Conservation (phyloP, 2,113 vertebrate genomes). For the Platysternon megacephalum region DNA sequence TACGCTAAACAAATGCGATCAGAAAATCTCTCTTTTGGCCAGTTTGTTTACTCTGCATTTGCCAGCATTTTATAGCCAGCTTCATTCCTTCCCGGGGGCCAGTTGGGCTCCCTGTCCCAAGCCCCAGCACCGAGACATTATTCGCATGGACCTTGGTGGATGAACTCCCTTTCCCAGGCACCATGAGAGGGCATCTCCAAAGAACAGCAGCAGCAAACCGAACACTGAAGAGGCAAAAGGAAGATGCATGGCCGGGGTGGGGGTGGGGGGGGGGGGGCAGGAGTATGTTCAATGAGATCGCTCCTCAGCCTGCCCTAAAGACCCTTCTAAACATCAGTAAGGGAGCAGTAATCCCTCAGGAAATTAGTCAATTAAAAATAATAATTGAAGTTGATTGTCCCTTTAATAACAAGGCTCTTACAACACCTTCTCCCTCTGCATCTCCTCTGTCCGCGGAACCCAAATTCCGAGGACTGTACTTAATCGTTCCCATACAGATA, state of each 20-base stretch:
- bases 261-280: accelerated
- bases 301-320: not conserved
- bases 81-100: too few species aligned
- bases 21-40: not conserved
- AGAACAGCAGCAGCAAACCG: not conserved
- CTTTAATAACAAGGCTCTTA: not conserved
- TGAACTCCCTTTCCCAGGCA: not conserved
- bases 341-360: not conserved
- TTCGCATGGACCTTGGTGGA: not conserved
- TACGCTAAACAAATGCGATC: too few species aligned
- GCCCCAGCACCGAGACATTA: not conserved
- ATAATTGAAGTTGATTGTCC: not conserved
- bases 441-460: not conserved
- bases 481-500: not conserved
- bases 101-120: not conserved
- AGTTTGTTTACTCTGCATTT: too few species aligned
- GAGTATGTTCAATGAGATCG: not conserved
- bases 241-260: not conserved
- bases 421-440: not conserved
- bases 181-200: accelerated
- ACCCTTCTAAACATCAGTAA: not conserved
- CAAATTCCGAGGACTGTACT: not conserved
- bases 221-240: accelerated
- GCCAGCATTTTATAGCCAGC: too few species aligned
- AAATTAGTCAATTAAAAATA: not conserved